Base-by-base conservation (phyloP, 2,113 vertebrate species). In the Xiphophorus maculatus region DNA sequence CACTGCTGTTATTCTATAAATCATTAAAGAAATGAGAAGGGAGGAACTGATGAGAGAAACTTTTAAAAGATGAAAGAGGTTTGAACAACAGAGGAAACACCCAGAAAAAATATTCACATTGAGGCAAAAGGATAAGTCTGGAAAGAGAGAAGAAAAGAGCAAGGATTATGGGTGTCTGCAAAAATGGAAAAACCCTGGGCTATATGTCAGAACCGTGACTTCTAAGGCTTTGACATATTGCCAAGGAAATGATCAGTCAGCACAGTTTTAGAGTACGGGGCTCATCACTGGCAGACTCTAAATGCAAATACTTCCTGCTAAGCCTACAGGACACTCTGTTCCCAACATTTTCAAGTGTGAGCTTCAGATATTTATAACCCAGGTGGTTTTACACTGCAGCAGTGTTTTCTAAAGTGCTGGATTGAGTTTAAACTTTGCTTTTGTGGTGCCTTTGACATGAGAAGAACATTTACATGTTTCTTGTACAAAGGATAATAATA, bases 171-270 rank as follows among this genome's bases (percentile, higher is more conserved):
- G 54, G 70, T 75, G 77, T 91, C 81, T 81, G 84, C 85, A 79
- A 78, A 90, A 91, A 85, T 79, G 82, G 79, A 85, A 90, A 79
- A 80, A 88, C 88, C 86, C 71, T 66, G 65, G 89, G 88, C 85
- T 51, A 79, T 70, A 80, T 79, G 83, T 87, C 78, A 84, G 65
- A 88, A 82, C 76, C 42, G 5, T 22, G 79, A 86, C 85, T 90
- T 88, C 84, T 84, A 72, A 89, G 78, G 71, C 82, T 70, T 62
- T 85, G 85, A 86, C 84, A 85, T 63, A 84, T 81, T 87, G 74
- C 76, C 61, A 40, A 78, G 74, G 82, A 90, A 88, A 61, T 87
- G 87, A 88, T 89, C 87, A 90, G 88, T 91, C 91, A 90, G 85
- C 85, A 81, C 66, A 75, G 66, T 91, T 78, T 83, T 73, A 79